Evolutionary conservation across 2,113 vertebrate species (phyloP).

Genomic region (Catharus fuscescens): DNA sequence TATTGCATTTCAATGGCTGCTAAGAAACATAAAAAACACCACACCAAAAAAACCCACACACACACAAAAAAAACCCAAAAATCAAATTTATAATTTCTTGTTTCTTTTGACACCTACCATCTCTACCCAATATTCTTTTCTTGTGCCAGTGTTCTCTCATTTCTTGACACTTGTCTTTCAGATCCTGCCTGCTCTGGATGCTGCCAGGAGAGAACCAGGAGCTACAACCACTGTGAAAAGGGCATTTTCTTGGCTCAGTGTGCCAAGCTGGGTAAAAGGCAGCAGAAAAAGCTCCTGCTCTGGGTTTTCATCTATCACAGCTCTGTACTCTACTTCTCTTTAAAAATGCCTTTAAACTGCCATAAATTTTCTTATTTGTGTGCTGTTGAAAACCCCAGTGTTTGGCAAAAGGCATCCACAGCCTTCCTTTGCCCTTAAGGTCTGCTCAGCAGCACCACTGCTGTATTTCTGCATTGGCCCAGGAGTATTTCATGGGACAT

Average conservation of each 20-base stretch:
- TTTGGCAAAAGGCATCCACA: background rate
- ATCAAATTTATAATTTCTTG: background rate
- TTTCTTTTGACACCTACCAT: background rate
- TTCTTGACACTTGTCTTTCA: background rate
- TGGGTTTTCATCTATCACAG: background rate
- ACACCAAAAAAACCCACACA: no score
- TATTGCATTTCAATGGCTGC: background rate
- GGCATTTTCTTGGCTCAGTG: background rate
- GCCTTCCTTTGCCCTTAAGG: rapidly evolving
- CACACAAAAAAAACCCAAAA: background rate
- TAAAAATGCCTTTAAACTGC: background rate
- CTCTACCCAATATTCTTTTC: background rate
- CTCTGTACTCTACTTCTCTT: background rate
- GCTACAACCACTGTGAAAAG: background rate
- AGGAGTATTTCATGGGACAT: rapidly evolving
- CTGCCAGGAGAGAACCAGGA: background rate
- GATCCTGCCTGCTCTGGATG: background rate
- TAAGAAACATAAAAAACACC: background rate
- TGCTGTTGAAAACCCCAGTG: background rate
- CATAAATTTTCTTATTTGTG: background rate
- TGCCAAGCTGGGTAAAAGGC: background rate
- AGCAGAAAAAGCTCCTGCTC: background rate
- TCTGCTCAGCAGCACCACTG: background rate
- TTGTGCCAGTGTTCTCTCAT: background rate
- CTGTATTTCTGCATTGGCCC: no score